A percentile compares a stretch with the other conserved stretches of the same genome.
Evolutionary conservation across 2,797 vertebrate species (phyloP).

Genomic region (Manis pentadactyla): DNA sequence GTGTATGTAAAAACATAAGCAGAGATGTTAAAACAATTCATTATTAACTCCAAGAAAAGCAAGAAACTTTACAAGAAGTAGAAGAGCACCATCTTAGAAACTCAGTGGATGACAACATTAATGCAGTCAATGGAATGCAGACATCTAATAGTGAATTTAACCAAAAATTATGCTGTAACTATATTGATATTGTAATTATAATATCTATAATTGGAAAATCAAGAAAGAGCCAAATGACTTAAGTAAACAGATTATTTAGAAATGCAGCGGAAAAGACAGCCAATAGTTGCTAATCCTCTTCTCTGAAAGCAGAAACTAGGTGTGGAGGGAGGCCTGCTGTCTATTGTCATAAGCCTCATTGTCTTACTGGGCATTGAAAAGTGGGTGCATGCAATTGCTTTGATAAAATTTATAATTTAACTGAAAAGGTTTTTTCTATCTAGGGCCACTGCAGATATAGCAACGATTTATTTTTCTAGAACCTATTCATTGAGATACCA

Average conservation of each 20-base stretch:
- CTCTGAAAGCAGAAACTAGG: not conserved
- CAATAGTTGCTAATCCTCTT: not conserved
- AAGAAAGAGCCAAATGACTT: not conserved
- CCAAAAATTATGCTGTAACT: not conserved
- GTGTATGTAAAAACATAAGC: not conserved
- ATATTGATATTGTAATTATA: not conserved
- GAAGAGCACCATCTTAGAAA: not conserved
- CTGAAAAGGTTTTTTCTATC: not conserved
- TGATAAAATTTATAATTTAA: conserved; percentile 8
- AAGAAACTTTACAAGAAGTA: conserved; percentile 29
- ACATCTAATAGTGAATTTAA: not conserved
- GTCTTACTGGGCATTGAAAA: not conserved
- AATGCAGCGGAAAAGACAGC: not conserved
- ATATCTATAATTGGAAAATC: not conserved
- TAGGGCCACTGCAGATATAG: not conserved
- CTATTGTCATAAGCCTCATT: not conserved
- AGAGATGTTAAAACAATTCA: not conserved
- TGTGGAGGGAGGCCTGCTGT: not conserved
- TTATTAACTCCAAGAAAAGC: conserved; percentile 9
- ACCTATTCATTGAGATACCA: not conserved
- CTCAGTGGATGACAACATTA: not conserved
- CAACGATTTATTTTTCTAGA: conserved; percentile 37
- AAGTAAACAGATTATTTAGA: not conserved
- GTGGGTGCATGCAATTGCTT: not conserved
- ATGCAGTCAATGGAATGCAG: not conserved